Evolutionary conservation across 2,113 vertebrate species (phyloP).

Genomic region (Sinocyclocheilus grahami): DNA sequence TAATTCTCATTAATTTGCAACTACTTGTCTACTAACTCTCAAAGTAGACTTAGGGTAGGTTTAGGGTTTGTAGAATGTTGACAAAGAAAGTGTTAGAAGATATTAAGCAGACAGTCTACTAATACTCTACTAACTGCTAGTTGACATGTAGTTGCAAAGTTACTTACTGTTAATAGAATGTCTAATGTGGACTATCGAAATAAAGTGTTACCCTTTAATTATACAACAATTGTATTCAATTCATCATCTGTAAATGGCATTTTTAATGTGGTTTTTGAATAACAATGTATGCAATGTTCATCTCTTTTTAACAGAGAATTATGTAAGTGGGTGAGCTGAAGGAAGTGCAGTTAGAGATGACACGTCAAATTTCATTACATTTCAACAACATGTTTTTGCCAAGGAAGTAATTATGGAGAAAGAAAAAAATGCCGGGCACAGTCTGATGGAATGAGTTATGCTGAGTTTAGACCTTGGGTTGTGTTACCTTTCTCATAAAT

Average conservation of each 20-base stretch:
- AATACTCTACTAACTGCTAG: too few species aligned
- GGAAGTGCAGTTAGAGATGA: neutral
- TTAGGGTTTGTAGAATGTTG: too few species aligned
- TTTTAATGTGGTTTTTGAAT: neutral
- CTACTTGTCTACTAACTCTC: too few species aligned
- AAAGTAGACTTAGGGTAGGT: too few species aligned
- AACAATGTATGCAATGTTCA: neutral
- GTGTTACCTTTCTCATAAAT: conserved; percentile 24
- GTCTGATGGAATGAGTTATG: conserved; percentile 22
- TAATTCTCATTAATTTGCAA: too few species aligned
- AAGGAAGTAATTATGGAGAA: neutral
- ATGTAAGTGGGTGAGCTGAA: neutral
- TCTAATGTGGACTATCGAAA: too few species aligned
- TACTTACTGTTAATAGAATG: too few species aligned
- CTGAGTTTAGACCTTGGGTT: conserved; percentile 25
- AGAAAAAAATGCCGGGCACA: neutral
- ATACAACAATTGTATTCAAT: neutral
- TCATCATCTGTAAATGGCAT: neutral
- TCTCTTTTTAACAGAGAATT: neutral
- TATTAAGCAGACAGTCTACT: too few species aligned
- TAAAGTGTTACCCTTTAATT: too few species aligned
- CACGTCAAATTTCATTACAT: conserved; percentile 16
- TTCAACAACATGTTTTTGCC: neutral
- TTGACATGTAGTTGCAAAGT: too few species aligned
- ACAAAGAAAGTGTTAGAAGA: too few species aligned